A percentile compares a stretch with the other conserved stretches of the same genome.
phyloP scores from a whole-genome alignment of 30 jellyfish, hydroid and myxozoan species.

The Cassiopea andromeda region DNA sequence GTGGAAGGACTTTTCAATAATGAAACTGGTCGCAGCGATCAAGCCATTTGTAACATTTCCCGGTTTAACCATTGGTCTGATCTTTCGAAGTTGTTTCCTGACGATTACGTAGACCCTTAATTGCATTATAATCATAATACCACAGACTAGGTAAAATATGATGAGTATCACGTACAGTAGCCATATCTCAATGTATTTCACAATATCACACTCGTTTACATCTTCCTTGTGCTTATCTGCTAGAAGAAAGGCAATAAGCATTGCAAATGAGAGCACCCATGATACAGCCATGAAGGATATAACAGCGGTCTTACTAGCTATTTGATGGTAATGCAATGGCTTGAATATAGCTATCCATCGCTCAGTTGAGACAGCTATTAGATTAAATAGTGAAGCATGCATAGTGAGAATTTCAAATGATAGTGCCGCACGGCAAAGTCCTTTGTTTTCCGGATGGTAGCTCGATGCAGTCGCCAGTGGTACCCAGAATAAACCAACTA shows the following conservation, averaged over 20 bases:
- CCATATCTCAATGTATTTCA: slow-evolving; percentile 39
- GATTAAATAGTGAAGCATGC: slow-evolving; percentile 72
- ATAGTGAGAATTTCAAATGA: slow-evolving; percentile 58
- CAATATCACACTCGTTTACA: slow-evolving; percentile 49
- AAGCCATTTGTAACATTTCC: slow-evolving; percentile 26
- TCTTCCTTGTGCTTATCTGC: slow-evolving; percentile 19
- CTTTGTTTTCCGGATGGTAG: slow-evolving; percentile 28
- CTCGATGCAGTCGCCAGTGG: slow-evolving; percentile 65
- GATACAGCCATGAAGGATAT: slow-evolving; percentile 10
- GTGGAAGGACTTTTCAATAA: slow-evolving; percentile 31
- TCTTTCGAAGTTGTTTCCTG: slow-evolving; percentile 49
- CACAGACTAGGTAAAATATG: slow-evolving; percentile 53
- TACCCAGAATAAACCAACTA: slow-evolving; percentile 65
- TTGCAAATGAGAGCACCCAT: slow-evolving; percentile 31
- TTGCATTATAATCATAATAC: slow-evolving; percentile 54
- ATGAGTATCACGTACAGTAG: slow-evolving; percentile 16
- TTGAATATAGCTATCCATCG: slow-evolving; percentile 68
- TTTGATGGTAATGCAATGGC: slow-evolving; percentile 61
- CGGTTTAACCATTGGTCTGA: slow-evolving; percentile 28
- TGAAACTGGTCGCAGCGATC: slow-evolving; percentile 48
- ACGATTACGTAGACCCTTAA: slow-evolving; percentile 40
- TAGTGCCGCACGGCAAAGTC: slow-evolving; percentile 57
- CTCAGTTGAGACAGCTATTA: slow-evolving; percentile 61
- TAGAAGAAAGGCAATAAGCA: slow-evolving; percentile 36
- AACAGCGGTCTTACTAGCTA: slow-evolving; percentile 42